Conservation (phyloP, 1,140 invertebrate genomes). For the Orius insidiosus region DNA sequence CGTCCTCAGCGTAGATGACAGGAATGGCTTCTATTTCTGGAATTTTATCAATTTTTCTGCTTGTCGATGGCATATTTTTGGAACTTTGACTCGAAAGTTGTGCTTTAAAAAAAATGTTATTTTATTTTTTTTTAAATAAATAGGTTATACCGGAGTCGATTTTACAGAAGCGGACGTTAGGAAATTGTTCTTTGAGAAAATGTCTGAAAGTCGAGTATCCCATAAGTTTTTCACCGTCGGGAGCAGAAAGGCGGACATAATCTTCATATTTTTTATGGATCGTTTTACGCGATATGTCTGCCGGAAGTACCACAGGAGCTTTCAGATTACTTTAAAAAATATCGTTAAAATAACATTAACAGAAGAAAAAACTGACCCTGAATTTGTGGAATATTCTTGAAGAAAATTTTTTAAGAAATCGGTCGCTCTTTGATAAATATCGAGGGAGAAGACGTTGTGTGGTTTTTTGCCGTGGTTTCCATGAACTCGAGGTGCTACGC, state of each 20-base stretch:
- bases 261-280: constrained; percentile 54
- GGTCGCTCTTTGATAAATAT: constrained; percentile 58
- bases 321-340: constrained; percentile 27
- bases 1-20: not conserved
- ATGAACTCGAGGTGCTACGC: constrained; percentile 55
- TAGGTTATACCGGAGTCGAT: constrained; percentile 39
- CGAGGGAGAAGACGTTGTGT: constrained; percentile 61
- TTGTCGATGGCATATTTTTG: not conserved
- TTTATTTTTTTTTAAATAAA: not conserved
- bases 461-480: constrained; percentile 63
- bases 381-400: constrained; percentile 31
- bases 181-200: constrained; percentile 66
- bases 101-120: not conserved
- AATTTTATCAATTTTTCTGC: not conserved
- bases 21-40: not conserved
- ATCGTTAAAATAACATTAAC: no score
- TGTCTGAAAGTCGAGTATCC: constrained; percentile 61
- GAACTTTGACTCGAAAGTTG: not conserved
- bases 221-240: constrained; percentile 47
- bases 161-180: constrained; percentile 55
- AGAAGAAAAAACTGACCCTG: constrained; percentile 3
- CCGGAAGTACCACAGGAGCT: constrained; percentile 39
- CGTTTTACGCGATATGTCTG: constrained; percentile 51
- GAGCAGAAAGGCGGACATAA: constrained; percentile 45
- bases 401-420: constrained; percentile 55